Evolutionary conservation across 2,888 invertebrate species (phyloP).

Genomic region (Osedax frankpressi): DNA sequence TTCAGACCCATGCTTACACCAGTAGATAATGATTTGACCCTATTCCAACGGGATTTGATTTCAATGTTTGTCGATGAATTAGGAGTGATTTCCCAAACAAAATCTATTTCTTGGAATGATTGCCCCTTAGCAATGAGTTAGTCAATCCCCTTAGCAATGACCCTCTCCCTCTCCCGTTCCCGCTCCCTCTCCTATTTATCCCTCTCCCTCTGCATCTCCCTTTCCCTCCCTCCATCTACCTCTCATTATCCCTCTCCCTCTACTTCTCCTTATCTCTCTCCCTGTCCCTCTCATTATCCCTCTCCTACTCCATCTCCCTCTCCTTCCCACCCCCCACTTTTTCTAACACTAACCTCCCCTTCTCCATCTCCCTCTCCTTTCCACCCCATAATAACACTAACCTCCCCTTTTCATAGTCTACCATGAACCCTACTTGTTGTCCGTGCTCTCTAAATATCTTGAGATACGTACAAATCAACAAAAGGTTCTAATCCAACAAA

Average conservation of each 20-base stretch:
- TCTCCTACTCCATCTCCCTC: background rate
- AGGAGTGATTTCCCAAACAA: constrained; percentile 58
- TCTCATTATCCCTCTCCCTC: no score
- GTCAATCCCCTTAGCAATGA: no score
- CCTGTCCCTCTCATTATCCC: constrained; percentile 52
- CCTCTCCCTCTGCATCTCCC: background rate
- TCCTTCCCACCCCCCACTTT: background rate
- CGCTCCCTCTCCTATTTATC: background rate
- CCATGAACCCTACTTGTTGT: constrained; percentile 83
- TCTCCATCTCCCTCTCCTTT: background rate
- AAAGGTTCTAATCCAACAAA: constrained; percentile 64
- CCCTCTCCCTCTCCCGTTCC: background rate
- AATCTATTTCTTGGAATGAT: constrained; percentile 66
- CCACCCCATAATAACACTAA: background rate
- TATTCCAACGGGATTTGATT: constrained; percentile 72
- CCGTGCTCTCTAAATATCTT: constrained; percentile 66
- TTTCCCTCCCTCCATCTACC: background rate
- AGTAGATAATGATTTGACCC: constrained; percentile 50
- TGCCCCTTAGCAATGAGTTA: constrained; percentile 52
- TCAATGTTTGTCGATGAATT: constrained; percentile 70
- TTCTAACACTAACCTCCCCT: background rate
- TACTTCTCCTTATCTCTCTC: no score
- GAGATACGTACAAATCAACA: constrained; percentile 77
- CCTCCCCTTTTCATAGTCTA: constrained; percentile 47
- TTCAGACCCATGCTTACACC: constrained; percentile 46